Evolutionary conservation across 1,140 invertebrate genomes (phyloP).

Genomic region (Nebria ingens): DNA sequence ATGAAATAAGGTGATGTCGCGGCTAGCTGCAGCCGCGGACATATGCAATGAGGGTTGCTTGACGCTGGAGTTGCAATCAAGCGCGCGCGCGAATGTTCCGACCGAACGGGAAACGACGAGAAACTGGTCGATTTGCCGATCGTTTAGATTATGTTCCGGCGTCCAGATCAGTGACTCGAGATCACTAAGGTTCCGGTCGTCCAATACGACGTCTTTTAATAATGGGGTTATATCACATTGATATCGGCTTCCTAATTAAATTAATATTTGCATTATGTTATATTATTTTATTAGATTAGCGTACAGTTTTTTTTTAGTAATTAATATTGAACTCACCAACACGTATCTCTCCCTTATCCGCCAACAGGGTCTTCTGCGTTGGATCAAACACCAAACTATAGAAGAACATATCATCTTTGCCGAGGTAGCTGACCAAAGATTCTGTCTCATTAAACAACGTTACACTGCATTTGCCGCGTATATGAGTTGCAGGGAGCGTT

Average conservation of each 20-base stretch:
- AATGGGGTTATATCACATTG: conserved; percentile 81
- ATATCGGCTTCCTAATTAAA: conserved; percentile 74
- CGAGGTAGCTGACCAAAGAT: conserved; percentile 87
- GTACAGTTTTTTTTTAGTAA: too few relatives aligned
- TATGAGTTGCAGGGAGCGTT: conserved; percentile 95
- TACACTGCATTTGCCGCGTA: conserved; percentile 97
- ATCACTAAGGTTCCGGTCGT: conserved; percentile 63
- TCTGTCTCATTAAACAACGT: conserved; percentile 98
- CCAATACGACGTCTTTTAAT: conserved; percentile 65
- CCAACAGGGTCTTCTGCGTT: conserved; percentile 93
- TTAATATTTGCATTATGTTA: background rate
- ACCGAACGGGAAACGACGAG: conserved; percentile 94
- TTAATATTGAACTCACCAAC: conserved; percentile 18
- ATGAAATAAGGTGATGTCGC: conserved; percentile 98
- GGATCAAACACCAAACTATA: conserved; percentile 99
- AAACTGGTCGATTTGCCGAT: conserved; percentile 98
- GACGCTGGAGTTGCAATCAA: conserved; percentile 95
- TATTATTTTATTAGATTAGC: conserved; percentile 2
- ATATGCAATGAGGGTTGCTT: conserved; percentile 98
- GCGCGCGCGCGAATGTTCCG: conserved; percentile 94
- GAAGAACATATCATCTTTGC: conserved; percentile 98
- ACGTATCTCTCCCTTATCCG: conserved; percentile 90
- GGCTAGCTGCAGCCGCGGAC: conserved; percentile 95
- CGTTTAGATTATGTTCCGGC: conserved; percentile 77
- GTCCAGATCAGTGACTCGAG: conserved; percentile 92